Evolutionary conservation across 1,140 invertebrate genomes (phyloP).

Genomic region (Drosophila nigromelanica): DNA sequence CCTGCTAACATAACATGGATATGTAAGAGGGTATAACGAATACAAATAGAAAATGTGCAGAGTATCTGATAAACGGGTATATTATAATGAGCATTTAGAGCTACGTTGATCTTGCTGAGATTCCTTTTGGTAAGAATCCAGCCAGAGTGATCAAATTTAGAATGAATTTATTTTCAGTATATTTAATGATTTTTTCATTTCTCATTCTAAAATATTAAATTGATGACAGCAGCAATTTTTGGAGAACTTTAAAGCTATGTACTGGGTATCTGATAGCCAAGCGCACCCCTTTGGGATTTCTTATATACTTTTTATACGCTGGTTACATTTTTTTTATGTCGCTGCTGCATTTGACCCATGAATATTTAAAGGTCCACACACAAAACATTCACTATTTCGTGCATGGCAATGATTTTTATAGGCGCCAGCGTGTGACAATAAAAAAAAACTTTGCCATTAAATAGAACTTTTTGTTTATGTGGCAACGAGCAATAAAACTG

Average conservation of each 20-base stretch:
- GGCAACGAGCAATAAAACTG: constrained; percentile 64
- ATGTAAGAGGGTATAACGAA: neutral
- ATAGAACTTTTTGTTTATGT: constrained; percentile 54
- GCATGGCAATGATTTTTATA: constrained; percentile 64
- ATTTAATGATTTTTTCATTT: too few species aligned
- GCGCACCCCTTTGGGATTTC: neutral
- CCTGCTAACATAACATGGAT: neutral
- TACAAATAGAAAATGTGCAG: neutral
- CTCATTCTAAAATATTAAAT: too few species aligned
- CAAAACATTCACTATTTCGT: constrained; percentile 24
- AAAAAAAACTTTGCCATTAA: constrained; percentile 43
- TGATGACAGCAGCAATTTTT: too few species aligned
- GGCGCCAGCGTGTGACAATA: constrained; percentile 18
- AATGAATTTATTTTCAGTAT: too few species aligned
- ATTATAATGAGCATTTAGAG: too few species aligned
- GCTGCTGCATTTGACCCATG: constrained; percentile 56
- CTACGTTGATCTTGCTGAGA: too few species aligned
- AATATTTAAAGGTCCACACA: constrained; percentile 73
- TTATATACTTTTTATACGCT: neutral
- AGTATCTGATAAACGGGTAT: neutral
- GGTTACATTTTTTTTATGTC: constrained; percentile 9
- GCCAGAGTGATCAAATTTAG: too few species aligned
- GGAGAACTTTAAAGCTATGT: neutral
- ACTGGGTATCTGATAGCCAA: neutral
- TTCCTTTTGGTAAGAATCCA: too few species aligned